These are phyloP conservation scores for Coreius guichenoti DNA, from an alignment of 2,797 vertebrate species.

Conservation along the genomic window DNA sequence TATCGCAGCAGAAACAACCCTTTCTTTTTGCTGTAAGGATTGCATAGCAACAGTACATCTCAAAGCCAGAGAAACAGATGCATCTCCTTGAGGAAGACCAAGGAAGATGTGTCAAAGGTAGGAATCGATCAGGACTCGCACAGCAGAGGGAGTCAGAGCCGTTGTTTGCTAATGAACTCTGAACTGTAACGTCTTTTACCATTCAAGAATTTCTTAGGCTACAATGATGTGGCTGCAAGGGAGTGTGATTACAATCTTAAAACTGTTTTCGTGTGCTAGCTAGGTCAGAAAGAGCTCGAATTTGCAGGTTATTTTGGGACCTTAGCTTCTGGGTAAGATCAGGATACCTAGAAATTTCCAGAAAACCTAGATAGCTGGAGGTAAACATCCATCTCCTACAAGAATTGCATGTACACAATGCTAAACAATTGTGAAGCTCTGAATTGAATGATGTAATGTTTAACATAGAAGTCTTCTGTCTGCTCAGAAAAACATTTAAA, in stretches of 20 bases:
- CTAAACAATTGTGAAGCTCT: background rate
- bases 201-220: background rate
- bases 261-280: background rate
- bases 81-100: constrained; percentile 67
- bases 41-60: constrained; percentile 53
- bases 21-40: constrained; percentile 48
- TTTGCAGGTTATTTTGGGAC: background rate
- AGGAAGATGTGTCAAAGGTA: constrained; percentile 67
- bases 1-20: constrained; percentile 36
- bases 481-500: background rate
- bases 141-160: constrained; percentile 12
- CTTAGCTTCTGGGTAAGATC: background rate
- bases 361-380: constrained; percentile 15
- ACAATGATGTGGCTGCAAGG: background rate
- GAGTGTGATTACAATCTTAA: background rate
- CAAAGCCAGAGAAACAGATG: constrained; percentile 62
- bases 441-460: background rate
- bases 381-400: background rate
- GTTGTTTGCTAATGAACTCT: constrained; percentile 1
- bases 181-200: background rate
- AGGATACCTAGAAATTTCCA: constrained; percentile 1
- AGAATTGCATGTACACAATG: background rate
- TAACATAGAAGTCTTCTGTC: background rate
- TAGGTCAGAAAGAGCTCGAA: background rate
- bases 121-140: constrained; percentile 41